Conservation (phyloP, 2,113 vertebrate genomes). For the Pycnonotus jocosus region DNA sequence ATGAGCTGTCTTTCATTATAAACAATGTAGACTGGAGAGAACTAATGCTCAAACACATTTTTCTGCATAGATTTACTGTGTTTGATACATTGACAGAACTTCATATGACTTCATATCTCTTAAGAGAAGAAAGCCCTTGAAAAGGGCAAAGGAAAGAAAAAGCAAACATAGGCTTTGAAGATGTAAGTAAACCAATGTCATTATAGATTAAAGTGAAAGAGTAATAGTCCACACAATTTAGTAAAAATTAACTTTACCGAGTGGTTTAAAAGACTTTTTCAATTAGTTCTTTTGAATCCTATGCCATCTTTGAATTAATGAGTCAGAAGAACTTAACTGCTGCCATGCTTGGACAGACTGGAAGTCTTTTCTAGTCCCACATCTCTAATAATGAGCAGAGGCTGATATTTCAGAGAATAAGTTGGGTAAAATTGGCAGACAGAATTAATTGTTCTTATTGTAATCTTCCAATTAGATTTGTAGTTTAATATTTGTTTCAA, state of each 20-base stretch:
- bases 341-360: neutral
- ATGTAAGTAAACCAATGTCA: neutral
- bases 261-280: neutral
- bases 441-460: neutral
- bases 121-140: slow-evolving; percentile 17
- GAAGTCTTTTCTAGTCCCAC: neutral
- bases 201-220: neutral
- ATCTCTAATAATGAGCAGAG: neutral
- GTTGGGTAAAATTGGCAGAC: neutral
- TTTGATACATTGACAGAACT: slow-evolving; percentile 30
- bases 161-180: neutral
- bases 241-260: neutral
- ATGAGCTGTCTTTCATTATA: slow-evolving; percentile 52
- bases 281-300: neutral
- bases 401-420: neutral
- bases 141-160: neutral
- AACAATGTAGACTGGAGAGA: slow-evolving; percentile 23
- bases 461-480: neutral
- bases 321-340: neutral
- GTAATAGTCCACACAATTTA: neutral
- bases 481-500: neutral
- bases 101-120: neutral
- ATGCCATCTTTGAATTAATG: neutral
- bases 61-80: slow-evolving; percentile 1
- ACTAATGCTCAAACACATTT: slow-evolving; percentile 32